These are phyloP conservation scores for Drosophila greeni DNA, from an alignment of 2,888 invertebrate genomes.

Conservation along the genomic window DNA sequence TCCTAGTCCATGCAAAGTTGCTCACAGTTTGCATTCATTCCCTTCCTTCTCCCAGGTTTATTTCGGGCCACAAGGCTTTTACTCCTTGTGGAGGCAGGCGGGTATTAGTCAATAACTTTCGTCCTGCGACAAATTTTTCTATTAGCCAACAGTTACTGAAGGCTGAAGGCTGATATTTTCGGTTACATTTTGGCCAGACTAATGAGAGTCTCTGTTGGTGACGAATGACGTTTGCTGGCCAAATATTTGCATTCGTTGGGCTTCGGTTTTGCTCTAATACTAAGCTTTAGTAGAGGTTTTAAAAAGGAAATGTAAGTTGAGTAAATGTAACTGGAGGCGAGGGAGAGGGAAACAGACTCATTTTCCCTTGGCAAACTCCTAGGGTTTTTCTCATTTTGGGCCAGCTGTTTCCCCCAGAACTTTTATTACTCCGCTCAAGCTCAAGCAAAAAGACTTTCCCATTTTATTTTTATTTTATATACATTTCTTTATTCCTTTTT, in stretches of 20 bases:
- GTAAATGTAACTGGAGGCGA: not conserved
- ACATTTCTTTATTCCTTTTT: not conserved
- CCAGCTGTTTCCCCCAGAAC: not conserved
- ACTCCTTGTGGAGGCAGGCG: not conserved
- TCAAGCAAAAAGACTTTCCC: constrained; percentile 3
- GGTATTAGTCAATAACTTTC: constrained; percentile 43
- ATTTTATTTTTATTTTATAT: not conserved
- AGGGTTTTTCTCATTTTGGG: not conserved
- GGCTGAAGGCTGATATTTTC: constrained; percentile 1
- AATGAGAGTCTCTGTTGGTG: constrained; percentile 29
- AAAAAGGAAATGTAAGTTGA: not conserved
- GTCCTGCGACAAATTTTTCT: constrained; percentile 37
- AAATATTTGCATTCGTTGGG: constrained; percentile 5
- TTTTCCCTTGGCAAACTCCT: not conserved
- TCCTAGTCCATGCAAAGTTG: constrained; percentile 26
- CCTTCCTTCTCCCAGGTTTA: not conserved
- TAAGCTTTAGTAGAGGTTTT: not conserved
- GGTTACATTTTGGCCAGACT: constrained; percentile 17
- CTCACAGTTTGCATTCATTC: not conserved
- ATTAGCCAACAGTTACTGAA: constrained; percentile 27
- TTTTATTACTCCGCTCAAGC: constrained; percentile 5
- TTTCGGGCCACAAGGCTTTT: constrained; percentile 3
- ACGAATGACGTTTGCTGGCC: constrained; percentile 15
- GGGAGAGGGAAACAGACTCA: not conserved
- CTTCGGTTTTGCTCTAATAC: not conserved